Evolutionary conservation across 1,140 invertebrate genomes (phyloP).

Genomic region (Solen grandis): DNA sequence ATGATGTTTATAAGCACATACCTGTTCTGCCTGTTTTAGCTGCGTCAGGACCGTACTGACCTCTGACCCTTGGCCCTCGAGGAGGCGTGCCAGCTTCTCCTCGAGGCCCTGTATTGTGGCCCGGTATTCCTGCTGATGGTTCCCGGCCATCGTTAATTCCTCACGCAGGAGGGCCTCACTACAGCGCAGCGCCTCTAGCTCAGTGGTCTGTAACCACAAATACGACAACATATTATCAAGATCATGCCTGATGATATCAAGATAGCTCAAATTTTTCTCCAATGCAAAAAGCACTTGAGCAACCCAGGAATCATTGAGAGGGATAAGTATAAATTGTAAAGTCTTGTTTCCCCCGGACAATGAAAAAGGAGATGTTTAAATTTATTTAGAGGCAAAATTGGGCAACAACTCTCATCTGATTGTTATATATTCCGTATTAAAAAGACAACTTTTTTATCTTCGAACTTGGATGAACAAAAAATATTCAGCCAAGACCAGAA

Average conservation of each 20-base stretch:
- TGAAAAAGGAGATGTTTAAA: no score
- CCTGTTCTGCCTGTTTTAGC: conserved; percentile 38
- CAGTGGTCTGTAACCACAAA: not conserved
- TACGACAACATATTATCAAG: not conserved
- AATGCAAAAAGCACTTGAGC: no score
- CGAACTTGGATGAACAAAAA: no score
- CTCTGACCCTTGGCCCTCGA: conserved; percentile 35
- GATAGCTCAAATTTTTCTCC: not conserved
- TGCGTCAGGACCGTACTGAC: conserved; percentile 31
- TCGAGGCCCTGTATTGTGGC: conserved; percentile 36
- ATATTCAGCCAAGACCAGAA: no score
- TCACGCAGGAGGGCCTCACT: conserved; percentile 7
- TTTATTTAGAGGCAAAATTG: no score
- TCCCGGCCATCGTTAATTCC: conserved; percentile 21
- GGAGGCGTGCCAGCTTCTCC: conserved; percentile 28
- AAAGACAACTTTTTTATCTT: no score
- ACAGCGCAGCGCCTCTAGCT: conserved; percentile 15
- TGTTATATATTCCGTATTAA: no score
- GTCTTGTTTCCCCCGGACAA: not conserved
- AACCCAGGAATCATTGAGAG: no score
- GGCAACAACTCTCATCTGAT: no score
- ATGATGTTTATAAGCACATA: no score
- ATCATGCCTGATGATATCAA: not conserved
- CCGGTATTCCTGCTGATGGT: conserved; percentile 14
- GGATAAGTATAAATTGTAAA: not conserved